Percentiles rank a stretch among this genome's conserved stretches.
Evolutionary conservation across 2,797 vertebrate genomes (phyloP).

Genomic region (Buphagus erythrorhynchus): DNA sequence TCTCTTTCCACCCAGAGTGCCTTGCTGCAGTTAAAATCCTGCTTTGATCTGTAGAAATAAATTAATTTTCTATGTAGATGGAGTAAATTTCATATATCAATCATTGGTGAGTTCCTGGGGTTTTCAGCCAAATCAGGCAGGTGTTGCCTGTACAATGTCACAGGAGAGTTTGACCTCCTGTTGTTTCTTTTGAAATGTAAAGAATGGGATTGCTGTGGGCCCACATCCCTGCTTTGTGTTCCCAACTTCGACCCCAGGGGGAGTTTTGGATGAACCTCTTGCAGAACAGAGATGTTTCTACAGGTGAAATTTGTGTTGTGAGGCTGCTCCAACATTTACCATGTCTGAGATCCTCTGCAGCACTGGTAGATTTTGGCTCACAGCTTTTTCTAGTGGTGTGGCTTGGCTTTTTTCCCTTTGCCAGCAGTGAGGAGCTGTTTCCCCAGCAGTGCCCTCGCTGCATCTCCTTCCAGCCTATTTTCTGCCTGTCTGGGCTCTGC

Average conservation of each 20-base stretch:
- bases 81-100: not conserved
- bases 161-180: not conserved
- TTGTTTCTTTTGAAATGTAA: not conserved
- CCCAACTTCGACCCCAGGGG: not conserved
- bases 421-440: not conserved
- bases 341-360: not conserved
- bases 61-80: not conserved
- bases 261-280: not conserved
- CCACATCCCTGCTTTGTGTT: not conserved
- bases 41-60: not conserved
- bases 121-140: not conserved
- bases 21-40: not conserved
- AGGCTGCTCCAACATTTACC: accelerated
- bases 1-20: not conserved
- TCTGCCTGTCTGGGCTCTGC: not conserved
- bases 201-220: not conserved
- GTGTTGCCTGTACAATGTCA: not conserved
- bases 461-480: accelerated
- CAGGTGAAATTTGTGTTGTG: not conserved
- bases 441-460: accelerated
- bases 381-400: not conserved
- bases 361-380: not conserved
- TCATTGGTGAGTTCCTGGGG: not conserved
- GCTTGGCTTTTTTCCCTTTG: not conserved
- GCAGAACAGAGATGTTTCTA: not conserved